These are phyloP conservation scores for Silurus meridionalis DNA, from an alignment of 2,113 vertebrate species.

Conservation along the genomic window DNA sequence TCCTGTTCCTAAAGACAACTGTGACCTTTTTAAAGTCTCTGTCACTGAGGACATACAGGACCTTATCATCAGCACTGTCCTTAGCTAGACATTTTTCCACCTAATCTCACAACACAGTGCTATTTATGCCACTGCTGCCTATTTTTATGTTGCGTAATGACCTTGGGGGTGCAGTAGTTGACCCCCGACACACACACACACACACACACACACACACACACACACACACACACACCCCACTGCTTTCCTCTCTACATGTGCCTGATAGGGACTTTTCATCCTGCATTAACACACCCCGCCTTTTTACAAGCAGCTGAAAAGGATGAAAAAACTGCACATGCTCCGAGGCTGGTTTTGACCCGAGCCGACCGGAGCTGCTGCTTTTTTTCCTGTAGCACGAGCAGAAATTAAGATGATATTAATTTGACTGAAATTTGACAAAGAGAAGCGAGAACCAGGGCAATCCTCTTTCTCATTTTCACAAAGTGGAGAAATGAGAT, in stretches of 20 bases:
- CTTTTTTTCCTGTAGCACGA: constrained; percentile 6
- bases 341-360: constrained; percentile 27
- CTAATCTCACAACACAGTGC: constrained; percentile 40
- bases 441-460: constrained; percentile 57
- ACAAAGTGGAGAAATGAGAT: constrained; percentile 68
- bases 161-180: not conserved
- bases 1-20: constrained; percentile 22
- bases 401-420: constrained; percentile 57
- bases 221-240: not conserved
- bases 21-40: constrained; percentile 45
- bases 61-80: constrained; percentile 33
- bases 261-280: constrained; percentile 32
- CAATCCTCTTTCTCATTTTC: constrained; percentile 71
- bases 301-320: constrained; percentile 45
- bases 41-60: not conserved
- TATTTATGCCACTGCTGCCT: constrained; percentile 5
- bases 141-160: constrained; percentile 27
- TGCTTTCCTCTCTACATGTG: not conserved
- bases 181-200: not conserved
- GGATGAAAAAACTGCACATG: not conserved
- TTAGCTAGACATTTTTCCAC: constrained; percentile 18
- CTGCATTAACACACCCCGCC: constrained; percentile 22
- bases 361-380: constrained; percentile 6
- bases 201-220: not conserved
- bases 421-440: constrained; percentile 63